Percentiles rank a stretch among this genome's conserved stretches.
phyloP scores from a whole-genome alignment of 1,140 invertebrate genomes.

The Orchestia grillus region DNA sequence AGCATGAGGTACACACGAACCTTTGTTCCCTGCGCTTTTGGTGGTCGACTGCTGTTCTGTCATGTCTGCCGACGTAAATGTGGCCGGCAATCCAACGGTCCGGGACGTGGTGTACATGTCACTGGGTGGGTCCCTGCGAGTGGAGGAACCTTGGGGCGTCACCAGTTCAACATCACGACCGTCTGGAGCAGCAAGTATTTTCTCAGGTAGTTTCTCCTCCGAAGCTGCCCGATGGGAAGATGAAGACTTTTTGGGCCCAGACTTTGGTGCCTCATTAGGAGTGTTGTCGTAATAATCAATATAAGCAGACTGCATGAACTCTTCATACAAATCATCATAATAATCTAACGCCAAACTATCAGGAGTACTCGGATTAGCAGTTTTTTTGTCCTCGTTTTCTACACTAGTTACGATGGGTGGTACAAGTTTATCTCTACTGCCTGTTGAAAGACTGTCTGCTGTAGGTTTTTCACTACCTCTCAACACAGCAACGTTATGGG shows the following conservation, averaged over 20 bases:
- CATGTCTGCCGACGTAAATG: not conserved
- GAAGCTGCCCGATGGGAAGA: not conserved
- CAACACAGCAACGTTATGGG: not conserved
- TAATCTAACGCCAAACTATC: not conserved
- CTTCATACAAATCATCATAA: slow-evolving; percentile 43
- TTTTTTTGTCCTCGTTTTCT: not conserved
- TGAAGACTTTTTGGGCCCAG: not conserved
- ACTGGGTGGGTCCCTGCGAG: slow-evolving; percentile 41
- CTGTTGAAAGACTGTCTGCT: not conserved
- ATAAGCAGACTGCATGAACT: slow-evolving; percentile 34
- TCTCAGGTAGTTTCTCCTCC: not conserved
- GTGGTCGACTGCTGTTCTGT: not conserved
- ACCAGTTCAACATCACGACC: not conserved
- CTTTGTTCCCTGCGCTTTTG: not conserved
- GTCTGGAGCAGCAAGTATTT: not conserved
- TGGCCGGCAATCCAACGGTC: not conserved
- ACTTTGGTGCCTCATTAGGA: not conserved
- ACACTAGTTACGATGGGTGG: not conserved
- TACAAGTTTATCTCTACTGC: not conserved
- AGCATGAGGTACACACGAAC: not conserved
- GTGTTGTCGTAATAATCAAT: slow-evolving; percentile 6
- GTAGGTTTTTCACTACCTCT: not conserved
- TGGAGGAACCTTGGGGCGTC: not conserved
- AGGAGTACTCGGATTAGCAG: not conserved
- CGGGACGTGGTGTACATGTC: slow-evolving; percentile 11